Conservation (phyloP, 2,797 vertebrate species). For the Myripristis jacobus region DNA sequence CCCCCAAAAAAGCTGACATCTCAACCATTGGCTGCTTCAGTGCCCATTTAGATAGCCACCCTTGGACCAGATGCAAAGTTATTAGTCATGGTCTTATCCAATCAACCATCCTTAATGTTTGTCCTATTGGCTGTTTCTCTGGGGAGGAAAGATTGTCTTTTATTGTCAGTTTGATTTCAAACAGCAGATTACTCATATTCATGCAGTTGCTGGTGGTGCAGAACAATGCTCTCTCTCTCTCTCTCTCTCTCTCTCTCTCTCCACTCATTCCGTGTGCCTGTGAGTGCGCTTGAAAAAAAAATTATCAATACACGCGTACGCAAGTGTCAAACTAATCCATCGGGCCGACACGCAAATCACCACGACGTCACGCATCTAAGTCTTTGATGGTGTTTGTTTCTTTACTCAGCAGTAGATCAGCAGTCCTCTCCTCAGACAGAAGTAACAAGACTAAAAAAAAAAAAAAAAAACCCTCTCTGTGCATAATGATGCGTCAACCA, state of each 20-base stretch:
- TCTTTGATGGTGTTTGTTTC: too few relatives aligned
- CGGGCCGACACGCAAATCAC: conserved; percentile 14
- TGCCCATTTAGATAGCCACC: conserved; percentile 58
- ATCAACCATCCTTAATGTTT: conserved; percentile 67
- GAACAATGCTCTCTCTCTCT: conserved; percentile 2
- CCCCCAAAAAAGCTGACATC: conserved; percentile 38
- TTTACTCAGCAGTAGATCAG: too few relatives aligned
- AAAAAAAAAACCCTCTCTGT: conserved; percentile 53
- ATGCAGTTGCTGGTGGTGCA: conserved; percentile 54
- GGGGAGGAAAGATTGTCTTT: conserved; percentile 71
- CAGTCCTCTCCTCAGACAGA: too few relatives aligned
- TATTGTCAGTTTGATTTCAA: conserved; percentile 74
- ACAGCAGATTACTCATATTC: conserved; percentile 68
- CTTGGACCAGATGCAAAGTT: conserved; percentile 67
- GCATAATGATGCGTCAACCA: conserved; percentile 75
- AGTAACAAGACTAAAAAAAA: conserved; percentile 4
- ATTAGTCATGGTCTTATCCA: conserved; percentile 77
- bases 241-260: conserved; percentile 19
- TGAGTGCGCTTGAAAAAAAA: conserved; percentile 3
- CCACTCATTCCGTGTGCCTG: conserved; percentile 15
- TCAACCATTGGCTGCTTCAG: conserved; percentile 39
- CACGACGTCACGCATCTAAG: conserved; percentile 15
- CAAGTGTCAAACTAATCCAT: conserved; percentile 24
- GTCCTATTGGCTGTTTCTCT: conserved; percentile 63
- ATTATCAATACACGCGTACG: too few relatives aligned